Conservation (phyloP, 2,797 vertebrate genomes). For the Argyrosomus regius region DNA sequence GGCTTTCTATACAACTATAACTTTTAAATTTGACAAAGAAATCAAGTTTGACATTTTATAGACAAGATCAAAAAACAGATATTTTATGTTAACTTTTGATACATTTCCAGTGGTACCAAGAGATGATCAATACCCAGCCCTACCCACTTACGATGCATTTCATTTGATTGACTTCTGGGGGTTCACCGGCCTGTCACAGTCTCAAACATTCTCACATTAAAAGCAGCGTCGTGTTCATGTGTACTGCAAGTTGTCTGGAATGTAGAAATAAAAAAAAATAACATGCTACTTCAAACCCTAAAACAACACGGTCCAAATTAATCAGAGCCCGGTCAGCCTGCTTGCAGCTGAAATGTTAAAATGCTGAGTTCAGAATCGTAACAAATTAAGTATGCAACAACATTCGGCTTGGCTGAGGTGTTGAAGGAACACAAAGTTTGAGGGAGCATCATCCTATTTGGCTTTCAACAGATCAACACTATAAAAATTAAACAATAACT, state of each 20-base stretch:
- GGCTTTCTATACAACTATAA: not conserved
- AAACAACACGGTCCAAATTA: not conserved
- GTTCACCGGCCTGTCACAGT: conserved; percentile 45
- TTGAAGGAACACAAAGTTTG: not conserved
- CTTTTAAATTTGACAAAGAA: not conserved
- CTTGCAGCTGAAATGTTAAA: conserved; percentile 27
- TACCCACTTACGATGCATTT: not conserved
- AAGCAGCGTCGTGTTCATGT: not conserved
- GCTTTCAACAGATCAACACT: not conserved
- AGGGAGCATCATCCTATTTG: not conserved
- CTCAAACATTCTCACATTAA: conserved; percentile 8
- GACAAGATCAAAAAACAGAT: conserved; percentile 5
- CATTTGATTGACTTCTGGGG: conserved; percentile 9
- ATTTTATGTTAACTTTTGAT: not conserved
- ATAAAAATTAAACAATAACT: not conserved
- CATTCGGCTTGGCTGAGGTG: not conserved
- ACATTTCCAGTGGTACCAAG: not conserved
- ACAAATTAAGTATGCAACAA: not conserved
- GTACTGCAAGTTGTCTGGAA: conserved; percentile 17
- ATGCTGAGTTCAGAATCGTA: not conserved
- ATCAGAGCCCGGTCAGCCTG: conserved; percentile 3
- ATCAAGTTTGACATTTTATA: not conserved
- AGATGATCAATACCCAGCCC: conserved; percentile 14
- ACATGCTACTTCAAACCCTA: not conserved
- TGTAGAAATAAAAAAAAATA: conserved; percentile 4